Conservation (phyloP, 2,113 vertebrate species). For the Pachyramphus minor region DNA sequence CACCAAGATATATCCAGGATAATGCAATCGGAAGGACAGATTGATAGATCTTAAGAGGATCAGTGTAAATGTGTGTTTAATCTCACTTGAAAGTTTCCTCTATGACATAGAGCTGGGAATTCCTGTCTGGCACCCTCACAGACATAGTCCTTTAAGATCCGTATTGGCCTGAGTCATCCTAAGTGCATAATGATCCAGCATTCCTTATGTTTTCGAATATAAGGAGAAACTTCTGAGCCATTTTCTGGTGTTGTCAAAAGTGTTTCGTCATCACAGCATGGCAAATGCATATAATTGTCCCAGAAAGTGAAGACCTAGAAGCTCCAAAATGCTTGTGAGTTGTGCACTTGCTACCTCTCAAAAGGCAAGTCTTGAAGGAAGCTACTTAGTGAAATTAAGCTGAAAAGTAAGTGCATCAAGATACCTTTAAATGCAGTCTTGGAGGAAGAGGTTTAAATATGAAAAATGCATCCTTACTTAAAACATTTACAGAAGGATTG, state of each 20-base stretch:
- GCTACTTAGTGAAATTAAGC: background rate
- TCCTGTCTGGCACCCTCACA: background rate
- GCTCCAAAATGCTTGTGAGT: slow-evolving; percentile 53
- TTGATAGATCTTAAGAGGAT: background rate
- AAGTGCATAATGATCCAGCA: background rate
- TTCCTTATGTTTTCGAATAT: background rate
- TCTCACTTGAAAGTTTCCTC: background rate
- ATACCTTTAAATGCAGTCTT: background rate
- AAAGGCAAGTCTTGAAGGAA: slow-evolving; percentile 72
- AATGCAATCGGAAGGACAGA: background rate
- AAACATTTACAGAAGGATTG: background rate
- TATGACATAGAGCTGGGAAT: background rate
- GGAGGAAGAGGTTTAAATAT: background rate
- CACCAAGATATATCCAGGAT: background rate
- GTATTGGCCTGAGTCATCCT: background rate
- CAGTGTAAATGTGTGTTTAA: background rate
- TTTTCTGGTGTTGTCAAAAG: slow-evolving; percentile 79
- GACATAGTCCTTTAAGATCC: background rate
- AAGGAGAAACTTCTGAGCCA: slow-evolving; percentile 32
- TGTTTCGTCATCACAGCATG: slow-evolving; percentile 8
- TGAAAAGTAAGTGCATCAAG: background rate
- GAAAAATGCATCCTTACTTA: background rate
- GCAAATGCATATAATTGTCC: background rate
- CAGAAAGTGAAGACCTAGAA: slow-evolving; percentile 31
- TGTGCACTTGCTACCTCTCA: slow-evolving; percentile 77